Base-by-base conservation (phyloP, 1,140 invertebrate genomes). In the Cydia strobilella region DNA sequence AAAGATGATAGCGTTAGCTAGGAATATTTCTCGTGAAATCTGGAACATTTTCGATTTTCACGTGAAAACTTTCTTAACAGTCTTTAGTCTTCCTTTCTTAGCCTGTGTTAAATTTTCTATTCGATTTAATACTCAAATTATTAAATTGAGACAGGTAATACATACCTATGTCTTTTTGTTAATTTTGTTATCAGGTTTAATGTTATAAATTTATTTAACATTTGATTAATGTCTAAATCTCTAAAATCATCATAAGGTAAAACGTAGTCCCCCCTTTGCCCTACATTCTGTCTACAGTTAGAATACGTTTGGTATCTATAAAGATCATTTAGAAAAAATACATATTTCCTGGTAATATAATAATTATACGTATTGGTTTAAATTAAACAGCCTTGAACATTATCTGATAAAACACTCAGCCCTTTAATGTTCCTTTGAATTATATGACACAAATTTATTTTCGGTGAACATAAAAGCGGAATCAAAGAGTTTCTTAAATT, bases 401-500 rank as follows among this genome's bases (percentile, higher is more conserved):
- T 59, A 23, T 59, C 54, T 23, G 18, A 59, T 59, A 59, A 59
- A 59, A 23, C 20, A 23, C 54, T 59, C 20, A 3, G 20, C 4
- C 54, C 9, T 3, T 23, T 1, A 59, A 59, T 59, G 54, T 10
- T 59, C 54, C 20, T 59, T 23, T 20, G 20, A 59, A 59, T 59
- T 18, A 12, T 23, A 59, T n/a, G 54, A 59, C 18, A 23, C 10
- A 9, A 10, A 12, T 59, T 23, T 59, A 59, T 59, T 59, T 59
- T n/a, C 7, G 54, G 54, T 4, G 20, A 20, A 59, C 54, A 23
- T 59, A 59, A 59, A 59, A 59, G 9, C 54, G 54, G 7, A 59
- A 23, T 59, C 54, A 59, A 59, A 59, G 54, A 23, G 54, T 23
- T 54, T 59, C 20, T 59, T 59, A 59, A 7, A 59, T 59, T 23